Evolutionary conservation across 2,113 vertebrate species (phyloP), one percentile per base, ranked within the genome.

Genomic region (Apeltes quadracus): DNA sequence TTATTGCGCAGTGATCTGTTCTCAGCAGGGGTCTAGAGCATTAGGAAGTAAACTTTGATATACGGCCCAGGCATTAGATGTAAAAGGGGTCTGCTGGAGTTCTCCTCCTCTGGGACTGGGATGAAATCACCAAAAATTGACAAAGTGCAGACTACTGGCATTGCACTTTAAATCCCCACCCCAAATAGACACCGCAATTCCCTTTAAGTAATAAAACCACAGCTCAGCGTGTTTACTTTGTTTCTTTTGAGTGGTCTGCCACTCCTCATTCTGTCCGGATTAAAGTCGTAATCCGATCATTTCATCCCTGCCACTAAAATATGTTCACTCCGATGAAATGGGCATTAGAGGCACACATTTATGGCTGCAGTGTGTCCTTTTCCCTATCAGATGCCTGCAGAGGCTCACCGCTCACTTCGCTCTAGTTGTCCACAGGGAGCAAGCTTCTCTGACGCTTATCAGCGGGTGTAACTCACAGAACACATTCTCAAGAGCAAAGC

Each of bases 391-490:
- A 61, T 62, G 84, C 91, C 93, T 93, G 75, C 77, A 77, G 63
- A 78, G 51, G 71, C 84, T 92, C 89, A 90, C 61, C 78, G 68
- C 84, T 88, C 82, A 90, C 91, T 76, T 77, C 82, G 89, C 93
- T 91, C 85, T 76, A 87, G 85, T 89, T 86, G 92, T 69, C 83
- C 84, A 36, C 68, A 64, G 76, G 74, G 86, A 87, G 82, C 79
- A 20, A 81, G 75, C 75, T 88, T 89, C 82, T 76, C 79, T 12
- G n/a, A 43, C 61, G 76, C 82, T 91, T 91, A 91, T 91, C 91
- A 75, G 70, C 13, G 65, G 65, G 79, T 78, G 78, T 89, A 87
- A 91, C 89, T 91, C 88, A 89, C 84, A 75, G 59, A 77, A 87
- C 87, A 90, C 84, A 75, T 92, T 84, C 83, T 88, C 69, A 32